Base-by-base conservation (phyloP, 2,797 vertebrate species). In the Telmatherina bonti region DNA sequence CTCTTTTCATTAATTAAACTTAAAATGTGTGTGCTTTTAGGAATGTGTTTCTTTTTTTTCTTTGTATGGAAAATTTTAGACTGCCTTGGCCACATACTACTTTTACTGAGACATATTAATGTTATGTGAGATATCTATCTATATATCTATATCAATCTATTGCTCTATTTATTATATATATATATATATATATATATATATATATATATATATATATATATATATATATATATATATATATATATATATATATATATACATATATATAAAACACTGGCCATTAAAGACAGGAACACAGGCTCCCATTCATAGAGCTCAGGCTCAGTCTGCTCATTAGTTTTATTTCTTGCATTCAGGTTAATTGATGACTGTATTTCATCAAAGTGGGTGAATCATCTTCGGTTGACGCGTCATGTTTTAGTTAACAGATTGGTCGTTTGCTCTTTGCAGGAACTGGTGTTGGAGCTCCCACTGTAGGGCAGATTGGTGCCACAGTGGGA, bases 1-100 rank as follows among this genome's bases (percentile, higher is more conserved):
- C 88, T 91, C 90, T 94, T 94, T 94, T 94, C 92, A 93, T 94
- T 93, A 92, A 94, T 94, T 95, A 95, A 95, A 94, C 87, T 90
- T 92, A 88, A 72, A 93, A 91, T 94, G 91, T 94, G 93, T 94
- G 92, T 94, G 94, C 90, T 95, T 94, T 94, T 93, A 91, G 75
- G 11, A 58, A 59, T 10, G 51, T 43, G 38, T 73, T 74, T 33
- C 62, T 72, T 58, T 55, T 54, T 72, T 58, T 55, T 54, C 10
- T 10, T 47, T 61, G 49, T 27, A 15, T 52, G 49, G 11, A 52
- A 27, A 52, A 7, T 10, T 26, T 26, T n/a, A n/a, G 22, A 26
- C n/a, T 49, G 3, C 9, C 45, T 49, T 22, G 18, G 49, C 1
- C 11, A 26, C 22, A 26, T 26, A 7, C 26, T 26, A 7, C 49